Conservation (phyloP, 2,113 vertebrate genomes). For the Cebus imitator region DNA sequence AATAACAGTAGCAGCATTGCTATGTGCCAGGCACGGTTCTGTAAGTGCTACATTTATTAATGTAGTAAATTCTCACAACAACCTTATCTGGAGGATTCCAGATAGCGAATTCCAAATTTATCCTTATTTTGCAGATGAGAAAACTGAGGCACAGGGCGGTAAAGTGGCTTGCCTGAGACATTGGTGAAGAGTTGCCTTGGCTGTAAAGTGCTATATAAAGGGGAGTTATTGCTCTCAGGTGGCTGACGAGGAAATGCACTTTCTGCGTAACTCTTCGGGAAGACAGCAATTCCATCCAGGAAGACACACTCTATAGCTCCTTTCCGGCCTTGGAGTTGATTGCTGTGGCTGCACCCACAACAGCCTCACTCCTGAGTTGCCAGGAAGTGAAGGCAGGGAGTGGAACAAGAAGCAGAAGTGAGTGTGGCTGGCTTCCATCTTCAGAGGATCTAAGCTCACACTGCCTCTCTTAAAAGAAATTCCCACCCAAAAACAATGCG, state of each 20-base stretch:
- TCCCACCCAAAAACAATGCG: neutral
- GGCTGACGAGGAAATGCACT: neutral
- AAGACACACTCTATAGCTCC: neutral
- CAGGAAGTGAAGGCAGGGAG: neutral
- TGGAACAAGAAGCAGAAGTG: neutral
- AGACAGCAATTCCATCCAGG: neutral
- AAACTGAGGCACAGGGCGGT: neutral
- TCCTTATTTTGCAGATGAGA: neutral
- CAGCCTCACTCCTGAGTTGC: neutral
- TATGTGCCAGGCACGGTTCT: neutral
- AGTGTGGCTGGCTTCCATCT: neutral
- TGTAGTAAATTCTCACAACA: neutral
- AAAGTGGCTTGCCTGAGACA: neutral
- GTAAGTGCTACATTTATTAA: accelerated
- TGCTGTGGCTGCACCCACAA: neutral
- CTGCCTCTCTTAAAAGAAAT: neutral
- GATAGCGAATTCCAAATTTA: too few relatives aligned
- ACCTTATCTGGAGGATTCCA: neutral
- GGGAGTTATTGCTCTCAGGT: neutral
- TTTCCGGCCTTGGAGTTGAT: neutral
- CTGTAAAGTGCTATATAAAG: neutral
- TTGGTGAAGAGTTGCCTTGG: neutral
- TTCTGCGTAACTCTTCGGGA: neutral
- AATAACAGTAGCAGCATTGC: neutral
- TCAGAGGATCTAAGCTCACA: neutral